phyloP scores from a whole-genome alignment of 1,140 invertebrate species.

The Arion vulgaris region DNA sequence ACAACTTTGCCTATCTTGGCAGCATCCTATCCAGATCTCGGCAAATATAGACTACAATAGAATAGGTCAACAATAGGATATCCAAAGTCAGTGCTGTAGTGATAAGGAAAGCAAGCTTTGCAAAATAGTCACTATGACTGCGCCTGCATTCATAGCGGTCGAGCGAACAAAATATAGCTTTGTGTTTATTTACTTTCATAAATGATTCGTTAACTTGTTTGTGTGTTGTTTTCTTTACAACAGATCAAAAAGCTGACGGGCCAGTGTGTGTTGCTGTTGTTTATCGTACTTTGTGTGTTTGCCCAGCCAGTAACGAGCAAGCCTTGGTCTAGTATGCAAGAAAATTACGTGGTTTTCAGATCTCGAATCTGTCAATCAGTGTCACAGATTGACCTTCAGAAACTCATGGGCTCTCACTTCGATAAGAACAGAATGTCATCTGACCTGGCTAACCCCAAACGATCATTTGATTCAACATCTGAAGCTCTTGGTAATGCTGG shows the following conservation, averaged over 20 bases:
- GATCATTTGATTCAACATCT: constrained; percentile 24
- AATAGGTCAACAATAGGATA: too few relatives aligned
- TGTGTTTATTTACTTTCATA: too few relatives aligned
- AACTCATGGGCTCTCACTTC: constrained; percentile 42
- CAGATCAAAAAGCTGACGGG: not conserved
- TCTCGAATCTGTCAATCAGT: constrained; percentile 50
- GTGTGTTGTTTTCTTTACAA: not conserved
- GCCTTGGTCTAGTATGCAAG: constrained; percentile 42
- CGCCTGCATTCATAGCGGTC: too few relatives aligned
- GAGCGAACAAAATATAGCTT: too few relatives aligned
- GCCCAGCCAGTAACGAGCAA: constrained; percentile 40
- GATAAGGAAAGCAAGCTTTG: too few relatives aligned
- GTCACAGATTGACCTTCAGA: constrained; percentile 45
- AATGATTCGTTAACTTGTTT: too few relatives aligned
- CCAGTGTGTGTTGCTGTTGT: constrained; percentile 6
- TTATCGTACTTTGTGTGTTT: constrained; percentile 43
- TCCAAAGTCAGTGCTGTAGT: too few relatives aligned
- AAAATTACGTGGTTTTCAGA: constrained; percentile 45
- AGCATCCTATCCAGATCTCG: too few relatives aligned
- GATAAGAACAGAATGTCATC: constrained; percentile 51
- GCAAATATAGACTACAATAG: too few relatives aligned
- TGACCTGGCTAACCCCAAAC: constrained; percentile 44
- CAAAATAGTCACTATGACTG: too few relatives aligned
- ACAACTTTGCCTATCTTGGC: too few relatives aligned
- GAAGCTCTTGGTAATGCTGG: constrained; percentile 21